Evolutionary conservation across 2,888 invertebrate genomes (phyloP).

Genomic region (Mayetiola destructor): DNA sequence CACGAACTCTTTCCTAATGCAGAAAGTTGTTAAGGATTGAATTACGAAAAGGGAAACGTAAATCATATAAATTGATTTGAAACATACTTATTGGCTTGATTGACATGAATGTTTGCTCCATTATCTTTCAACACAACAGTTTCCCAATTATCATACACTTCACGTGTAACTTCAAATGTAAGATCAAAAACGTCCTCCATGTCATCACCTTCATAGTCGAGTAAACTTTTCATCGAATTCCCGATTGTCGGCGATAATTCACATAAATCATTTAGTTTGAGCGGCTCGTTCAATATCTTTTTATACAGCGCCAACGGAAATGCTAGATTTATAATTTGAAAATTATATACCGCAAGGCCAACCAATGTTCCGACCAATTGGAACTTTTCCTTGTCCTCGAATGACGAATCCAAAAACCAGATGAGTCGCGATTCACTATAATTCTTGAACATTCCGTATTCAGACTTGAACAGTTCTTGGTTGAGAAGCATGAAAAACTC

Average conservation of each 20-base stretch:
- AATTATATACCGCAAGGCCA: slow-evolving; percentile 94
- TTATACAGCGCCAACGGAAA: slow-evolving; percentile 93
- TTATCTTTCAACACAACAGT: slow-evolving; percentile 58
- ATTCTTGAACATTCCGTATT: slow-evolving; percentile 93
- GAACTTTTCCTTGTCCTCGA: slow-evolving; percentile 69
- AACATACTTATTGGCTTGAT: slow-evolving; percentile 64
- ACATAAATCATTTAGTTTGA: slow-evolving; percentile 64
- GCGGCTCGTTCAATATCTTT: slow-evolving; percentile 68
- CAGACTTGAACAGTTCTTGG: no score
- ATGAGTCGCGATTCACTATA: slow-evolving; percentile 78
- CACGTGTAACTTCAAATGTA: slow-evolving; percentile 68
- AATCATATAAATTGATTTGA: no score
- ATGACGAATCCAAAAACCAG: slow-evolving; percentile 82
- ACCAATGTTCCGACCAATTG: slow-evolving; percentile 72
- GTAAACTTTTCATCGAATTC: slow-evolving; percentile 60
- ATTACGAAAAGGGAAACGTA: neutral
- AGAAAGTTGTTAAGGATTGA: no score
- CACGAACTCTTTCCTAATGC: slow-evolving; percentile 74
- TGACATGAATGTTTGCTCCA: slow-evolving; percentile 66
- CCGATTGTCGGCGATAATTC: slow-evolving; percentile 67
- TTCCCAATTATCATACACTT: slow-evolving; percentile 63
- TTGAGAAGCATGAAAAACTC: no score
- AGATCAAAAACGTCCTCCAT: slow-evolving; percentile 73
- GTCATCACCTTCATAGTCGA: slow-evolving; percentile 71
- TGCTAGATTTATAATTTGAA: slow-evolving; percentile 86